These are phyloP conservation scores for Halcyon chelicuti DNA, from an alignment of 2,797 vertebrate genomes.

Conservation along the genomic window DNA sequence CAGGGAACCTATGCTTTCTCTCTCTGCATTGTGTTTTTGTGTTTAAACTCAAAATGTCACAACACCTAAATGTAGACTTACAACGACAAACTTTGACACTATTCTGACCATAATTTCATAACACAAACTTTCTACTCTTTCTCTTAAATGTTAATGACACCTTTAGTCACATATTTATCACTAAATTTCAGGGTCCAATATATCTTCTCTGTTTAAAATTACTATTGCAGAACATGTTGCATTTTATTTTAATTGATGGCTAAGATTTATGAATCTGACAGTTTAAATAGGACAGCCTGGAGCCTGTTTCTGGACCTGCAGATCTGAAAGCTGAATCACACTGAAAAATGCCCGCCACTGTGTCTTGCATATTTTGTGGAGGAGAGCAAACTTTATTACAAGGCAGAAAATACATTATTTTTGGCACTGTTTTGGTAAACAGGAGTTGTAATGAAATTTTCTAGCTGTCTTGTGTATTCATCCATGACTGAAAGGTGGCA, in stretches of 20 bases:
- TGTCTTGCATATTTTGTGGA: background rate
- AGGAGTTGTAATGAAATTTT: background rate
- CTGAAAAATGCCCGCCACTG: background rate
- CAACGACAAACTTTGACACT: background rate
- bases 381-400: background rate
- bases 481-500: background rate
- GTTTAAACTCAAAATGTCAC: background rate
- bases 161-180: background rate
- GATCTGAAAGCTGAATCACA: background rate
- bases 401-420: background rate
- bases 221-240: background rate
- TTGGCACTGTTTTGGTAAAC: background rate
- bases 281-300: background rate
- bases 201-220: background rate
- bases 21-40: background rate
- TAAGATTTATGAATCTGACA: background rate
- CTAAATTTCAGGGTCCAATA: background rate
- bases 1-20: background rate
- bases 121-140: background rate
- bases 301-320: background rate
- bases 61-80: background rate
- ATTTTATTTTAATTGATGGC: background rate
- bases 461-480: background rate
- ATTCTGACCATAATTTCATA: background rate
- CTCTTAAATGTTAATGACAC: background rate